phyloP scores from a whole-genome alignment of 2,888 invertebrate species.

The Dioctria linearis region DNA sequence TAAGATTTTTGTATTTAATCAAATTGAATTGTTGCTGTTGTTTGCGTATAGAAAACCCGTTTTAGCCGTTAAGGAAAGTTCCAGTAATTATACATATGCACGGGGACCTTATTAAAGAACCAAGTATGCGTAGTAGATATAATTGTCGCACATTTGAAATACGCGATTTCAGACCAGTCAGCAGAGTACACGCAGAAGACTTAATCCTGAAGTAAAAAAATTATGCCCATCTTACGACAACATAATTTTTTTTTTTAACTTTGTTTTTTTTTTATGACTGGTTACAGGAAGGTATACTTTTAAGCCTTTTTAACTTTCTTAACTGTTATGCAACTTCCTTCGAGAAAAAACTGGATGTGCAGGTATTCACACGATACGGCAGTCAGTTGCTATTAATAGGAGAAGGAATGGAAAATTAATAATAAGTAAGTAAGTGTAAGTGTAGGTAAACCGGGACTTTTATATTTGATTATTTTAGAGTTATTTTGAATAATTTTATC shows the following conservation, averaged over 20 bases:
- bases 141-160: background rate
- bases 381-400: too few relatives aligned
- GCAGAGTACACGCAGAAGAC: background rate
- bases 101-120: background rate
- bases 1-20: background rate
- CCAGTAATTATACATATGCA: background rate
- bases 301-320: background rate
- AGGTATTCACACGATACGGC: background rate
- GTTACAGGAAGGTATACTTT: conserved; percentile 2
- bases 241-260: background rate
- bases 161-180: too few relatives aligned
- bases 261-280: background rate
- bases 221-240: background rate
- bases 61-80: conserved; percentile 11
- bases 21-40: conserved; percentile 4
- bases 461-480: too few relatives aligned
- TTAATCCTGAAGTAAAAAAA: background rate
- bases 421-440: too few relatives aligned
- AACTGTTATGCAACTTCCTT: background rate
- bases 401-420: too few relatives aligned
- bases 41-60: conserved; percentile 12
- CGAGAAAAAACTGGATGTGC: conserved; percentile 11
- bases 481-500: too few relatives aligned
- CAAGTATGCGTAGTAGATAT: background rate
- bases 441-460: too few relatives aligned